Evolutionary conservation across 2,113 vertebrate species (phyloP).

Genomic region (Cottus gobio): DNA sequence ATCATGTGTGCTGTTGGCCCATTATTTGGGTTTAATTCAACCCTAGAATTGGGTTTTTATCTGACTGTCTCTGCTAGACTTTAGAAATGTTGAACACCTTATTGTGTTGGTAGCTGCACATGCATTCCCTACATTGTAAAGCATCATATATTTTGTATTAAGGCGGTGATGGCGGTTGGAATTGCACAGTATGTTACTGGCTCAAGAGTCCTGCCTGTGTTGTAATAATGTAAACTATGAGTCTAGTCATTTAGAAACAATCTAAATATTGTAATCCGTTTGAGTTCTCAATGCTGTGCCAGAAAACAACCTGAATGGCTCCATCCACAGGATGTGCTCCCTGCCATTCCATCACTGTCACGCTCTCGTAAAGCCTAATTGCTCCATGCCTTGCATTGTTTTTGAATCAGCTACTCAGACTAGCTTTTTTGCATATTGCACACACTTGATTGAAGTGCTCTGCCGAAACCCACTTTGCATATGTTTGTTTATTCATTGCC

Average conservation of each 20-base stretch:
- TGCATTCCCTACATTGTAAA: neutral
- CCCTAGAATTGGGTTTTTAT: slow-evolving; percentile 1
- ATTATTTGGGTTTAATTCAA: slow-evolving; percentile 20
- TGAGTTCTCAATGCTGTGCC: neutral
- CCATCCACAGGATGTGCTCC: slow-evolving; percentile 27
- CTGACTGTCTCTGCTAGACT: neutral
- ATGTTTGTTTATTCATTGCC: slow-evolving; percentile 45
- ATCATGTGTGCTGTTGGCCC: slow-evolving; percentile 18
- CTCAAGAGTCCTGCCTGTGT: neutral
- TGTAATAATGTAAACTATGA: neutral
- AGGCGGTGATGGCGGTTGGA: neutral
- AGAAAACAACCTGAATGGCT: slow-evolving; percentile 28
- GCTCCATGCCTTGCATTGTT: slow-evolving; percentile 40
- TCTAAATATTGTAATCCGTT: slow-evolving; percentile 1
- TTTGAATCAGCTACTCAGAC: slow-evolving; percentile 37
- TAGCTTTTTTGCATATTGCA: slow-evolving; percentile 22
- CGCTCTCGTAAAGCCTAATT: slow-evolving; percentile 45
- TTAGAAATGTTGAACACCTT: slow-evolving; percentile 3
- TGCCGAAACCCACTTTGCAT: slow-evolving; percentile 48
- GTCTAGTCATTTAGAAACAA: slow-evolving; percentile 19
- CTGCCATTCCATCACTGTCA: slow-evolving; percentile 43
- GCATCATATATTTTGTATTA: neutral
- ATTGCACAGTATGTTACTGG: neutral
- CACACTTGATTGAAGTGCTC: slow-evolving; percentile 26
- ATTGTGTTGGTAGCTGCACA: neutral